Evolutionary conservation across 2,113 vertebrate genomes (phyloP), one percentile per base, ranked within the genome.

Genomic region (Egretta garzetta): DNA sequence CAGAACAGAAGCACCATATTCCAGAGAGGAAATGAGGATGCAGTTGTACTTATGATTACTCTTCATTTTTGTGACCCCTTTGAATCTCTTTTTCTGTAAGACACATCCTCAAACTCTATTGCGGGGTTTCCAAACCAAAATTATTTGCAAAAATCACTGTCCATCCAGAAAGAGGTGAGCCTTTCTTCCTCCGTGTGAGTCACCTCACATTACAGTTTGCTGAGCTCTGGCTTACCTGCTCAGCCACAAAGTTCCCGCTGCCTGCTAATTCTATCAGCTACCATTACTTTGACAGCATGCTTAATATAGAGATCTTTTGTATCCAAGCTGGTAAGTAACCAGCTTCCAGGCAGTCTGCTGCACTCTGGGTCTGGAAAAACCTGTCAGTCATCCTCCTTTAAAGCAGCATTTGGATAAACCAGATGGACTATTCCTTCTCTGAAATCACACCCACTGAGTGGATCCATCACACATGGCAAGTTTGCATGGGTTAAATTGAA

Each of bases 371-470:
- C 62, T 96, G 56, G 37, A 82, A 81, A 71, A 81, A 77, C 35
- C 8, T 88, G 94, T 91, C 88, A 95, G 27, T 92, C 86, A 95
- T 68, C 33, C 43, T 81, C 24, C 49, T 95, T 47, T 75, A 81
- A 89, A 86, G 91, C 73, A 96, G 45, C 89, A 96, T 96, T 96
- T 96, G 89, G 86, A 76, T 85, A 87, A 96, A 93, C 24, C 97
- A 97, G 94, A 97, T 97, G 96, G 95, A 87, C 79, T 80, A 32
- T 64, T 86, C 60, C 53, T 56, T 35, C 81, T 96, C 77, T 73
- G 89, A 81, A 88, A 95, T 95, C 91, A 96, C 86, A 94, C 89
- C 84, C 93, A 50, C 66, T 1, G 49, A 75, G 37, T n/a, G n/a
- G 53, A 91, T 89, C 53, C 70, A 49, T 47, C 45, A 37, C 86